phyloP scores from a whole-genome alignment of 2,888 invertebrate species.

The Calephelis perditalis region DNA sequence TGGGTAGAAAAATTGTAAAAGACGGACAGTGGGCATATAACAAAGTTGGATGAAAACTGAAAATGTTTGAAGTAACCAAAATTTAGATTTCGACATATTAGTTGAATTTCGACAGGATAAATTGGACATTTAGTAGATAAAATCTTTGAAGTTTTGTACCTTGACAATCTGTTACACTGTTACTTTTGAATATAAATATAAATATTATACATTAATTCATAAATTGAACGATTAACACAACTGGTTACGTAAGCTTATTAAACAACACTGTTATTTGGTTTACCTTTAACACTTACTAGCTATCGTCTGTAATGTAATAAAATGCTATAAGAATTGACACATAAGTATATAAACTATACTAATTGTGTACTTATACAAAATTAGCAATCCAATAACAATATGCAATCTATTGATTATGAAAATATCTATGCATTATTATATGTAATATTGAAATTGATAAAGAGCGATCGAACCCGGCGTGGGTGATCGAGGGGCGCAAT shows the following conservation, averaged over 20 bases:
- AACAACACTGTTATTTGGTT: slow-evolving; percentile 60
- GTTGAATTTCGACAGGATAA: too few relatives aligned
- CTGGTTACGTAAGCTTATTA: slow-evolving; percentile 54
- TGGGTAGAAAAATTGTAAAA: too few relatives aligned
- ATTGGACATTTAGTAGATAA: too few relatives aligned
- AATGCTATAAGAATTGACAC: slow-evolving; percentile 79
- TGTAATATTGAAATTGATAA: slow-evolving; percentile 56
- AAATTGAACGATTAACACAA: slow-evolving; percentile 37
- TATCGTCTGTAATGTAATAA: slow-evolving; percentile 76
- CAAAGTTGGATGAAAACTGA: too few relatives aligned
- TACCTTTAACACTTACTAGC: slow-evolving; percentile 76
- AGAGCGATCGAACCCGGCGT: slow-evolving; percentile 27
- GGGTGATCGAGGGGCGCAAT: slow-evolving; percentile 20
- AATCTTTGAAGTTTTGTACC: too few relatives aligned
- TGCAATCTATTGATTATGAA: slow-evolving; percentile 73
- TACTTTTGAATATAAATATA: slow-evolving; percentile 20
- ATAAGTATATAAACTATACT: slow-evolving; percentile 80
- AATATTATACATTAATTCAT: slow-evolving; percentile 15
- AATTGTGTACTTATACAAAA: slow-evolving; percentile 77
- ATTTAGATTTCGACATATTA: too few relatives aligned
- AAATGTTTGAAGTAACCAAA: too few relatives aligned
- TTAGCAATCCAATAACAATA: slow-evolving; percentile 75
- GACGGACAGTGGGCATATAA: too few relatives aligned
- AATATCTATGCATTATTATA: slow-evolving; percentile 61
- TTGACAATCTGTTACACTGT: not conserved